These are phyloP conservation scores for Calyptomena viridis DNA, from an alignment of 2,113 vertebrate genomes.

Conservation along the genomic window DNA sequence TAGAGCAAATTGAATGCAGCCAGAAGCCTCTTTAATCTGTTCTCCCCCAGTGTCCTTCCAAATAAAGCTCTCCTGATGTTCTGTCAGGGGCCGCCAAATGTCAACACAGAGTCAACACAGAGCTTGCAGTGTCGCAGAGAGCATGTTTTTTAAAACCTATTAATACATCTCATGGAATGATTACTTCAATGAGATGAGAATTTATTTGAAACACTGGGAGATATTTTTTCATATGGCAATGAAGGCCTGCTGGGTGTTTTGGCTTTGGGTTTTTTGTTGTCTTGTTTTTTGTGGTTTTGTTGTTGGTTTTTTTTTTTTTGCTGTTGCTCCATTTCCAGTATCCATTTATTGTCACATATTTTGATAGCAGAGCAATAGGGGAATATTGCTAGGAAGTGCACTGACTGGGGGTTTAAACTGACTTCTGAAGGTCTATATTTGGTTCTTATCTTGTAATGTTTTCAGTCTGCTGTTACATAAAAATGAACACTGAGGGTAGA, in stretches of 20 bases:
- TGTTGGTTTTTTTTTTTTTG: not conserved
- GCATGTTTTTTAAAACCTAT: not conserved
- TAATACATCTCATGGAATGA: not conserved
- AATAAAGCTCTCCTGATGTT: conserved; percentile 37
- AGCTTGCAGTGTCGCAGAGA: not conserved
- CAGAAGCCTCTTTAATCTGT: conserved; percentile 31
- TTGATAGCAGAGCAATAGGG: conserved; percentile 13
- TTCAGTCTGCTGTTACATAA: conserved; percentile 31
- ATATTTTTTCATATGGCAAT: conserved; percentile 14
- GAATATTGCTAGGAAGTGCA: conserved; percentile 16
- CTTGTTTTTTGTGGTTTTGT: not conserved
- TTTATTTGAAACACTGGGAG: conserved; percentile 14
- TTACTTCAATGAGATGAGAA: conserved; percentile 27
- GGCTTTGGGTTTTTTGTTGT: not conserved
- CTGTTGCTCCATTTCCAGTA: not conserved
- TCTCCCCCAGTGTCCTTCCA: not conserved
- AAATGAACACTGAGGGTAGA: not conserved
- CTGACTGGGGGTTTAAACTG: conserved; percentile 11
- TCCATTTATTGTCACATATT: conserved; percentile 24
- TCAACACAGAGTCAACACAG: conserved; percentile 37
- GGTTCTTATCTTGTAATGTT: not conserved
- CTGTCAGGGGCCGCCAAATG: not conserved
- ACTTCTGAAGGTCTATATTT: not conserved
- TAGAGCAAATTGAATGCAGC: conserved; percentile 48
- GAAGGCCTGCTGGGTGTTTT: not conserved